Evolutionary conservation across 2,113 vertebrate species (phyloP), one percentile per base, ranked within the genome.

Genomic region (Sclerurus mexicanus): DNA sequence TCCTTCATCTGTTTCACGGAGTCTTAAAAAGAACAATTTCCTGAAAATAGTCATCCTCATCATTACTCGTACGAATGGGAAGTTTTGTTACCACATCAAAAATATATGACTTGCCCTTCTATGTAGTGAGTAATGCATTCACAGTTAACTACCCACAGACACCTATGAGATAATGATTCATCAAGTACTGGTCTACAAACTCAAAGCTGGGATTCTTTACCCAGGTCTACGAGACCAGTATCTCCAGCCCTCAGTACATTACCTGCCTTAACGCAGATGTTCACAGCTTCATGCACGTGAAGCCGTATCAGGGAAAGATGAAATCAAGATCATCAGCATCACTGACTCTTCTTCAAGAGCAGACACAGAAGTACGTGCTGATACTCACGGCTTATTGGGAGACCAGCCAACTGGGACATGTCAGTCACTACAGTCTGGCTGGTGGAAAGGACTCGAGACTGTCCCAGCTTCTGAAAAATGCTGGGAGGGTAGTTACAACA

Each of bases 101-200:
- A 97, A 88, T 96, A 96, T 92, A 93, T 95, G 37, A 92, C 30
- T 94, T 73, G 44, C 40, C 67, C 35, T 94, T 71, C 64, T 75
- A 53, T 30, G 68, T n/a, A 81, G 83, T 60, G 50, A 81, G 63
- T 68, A 87, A 95, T 69, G 53, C 30, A 90, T 74, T 14, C 28
- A 49, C 7, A 84, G 42, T n/a, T 67, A 94, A 46, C 23, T 49
- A 24, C 37, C 33, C 73, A 49, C 71, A 80, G 60, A 39, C 72
- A 87, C n/a, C 46, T 42, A 19, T 3, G 25, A 69, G 49, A 42
- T 37, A 79, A 59, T 16, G 67, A 84, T 27, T 93, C 75, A 67
- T 60, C 69, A 60, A 35, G n/a, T 44, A 77, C 35, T 66, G n/a
- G 46, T 68, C 49, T 79, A 77, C 22, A 72, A 47, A 93, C 35